Evolutionary conservation across 2,113 vertebrate species (phyloP), one percentile per base, ranked within the genome.

Genomic region (Raja brachyura): DNA sequence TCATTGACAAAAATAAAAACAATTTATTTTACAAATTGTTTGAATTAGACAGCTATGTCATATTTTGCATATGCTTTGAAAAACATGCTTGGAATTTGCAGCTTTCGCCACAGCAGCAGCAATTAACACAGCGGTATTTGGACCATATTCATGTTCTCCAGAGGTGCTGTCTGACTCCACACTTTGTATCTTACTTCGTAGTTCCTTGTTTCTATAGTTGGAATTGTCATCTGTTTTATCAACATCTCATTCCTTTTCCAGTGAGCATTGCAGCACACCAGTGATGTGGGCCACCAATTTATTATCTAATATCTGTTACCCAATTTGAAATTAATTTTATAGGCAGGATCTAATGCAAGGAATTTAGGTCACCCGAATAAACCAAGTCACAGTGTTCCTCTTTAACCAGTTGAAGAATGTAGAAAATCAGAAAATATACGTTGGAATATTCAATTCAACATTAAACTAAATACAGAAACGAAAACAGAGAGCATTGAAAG

Each of bases 21-120:
- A 22, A 54, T 73, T 92, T 92, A 73, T 74, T 73, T 92, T 92
- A 73, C 68, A 73, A 92, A 73, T 90, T 90, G 18, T 20, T 39
- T 39, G 33, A 88, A 68, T 54, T 92, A 54, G 90, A 74, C 20
- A 20, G 39, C 54, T 48, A 28, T 61, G 31, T 28, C 39, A 25
- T 68, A 39, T 39, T 90, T 70, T 48, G 63, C 33, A 14, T 39
- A 85, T 61, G 9, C 22, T 59, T 0, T 25, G 4, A 59, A 92
- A 28, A 73, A 74, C 6, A 16, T 20, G 63, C 90, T 92, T 73
- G 11, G 90, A 92, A 73, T 28, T 10, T 14, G 22, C 28, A 28
- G 22, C 33, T 73, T 68, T 20, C 33, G 28, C 39, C 9, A 54
- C 33, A 48, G 68, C 39, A 73, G 31, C 3, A n/a, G n/a, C n/a